Conservation (phyloP, 2,113 vertebrate genomes). For the Nicator chloris region DNA sequence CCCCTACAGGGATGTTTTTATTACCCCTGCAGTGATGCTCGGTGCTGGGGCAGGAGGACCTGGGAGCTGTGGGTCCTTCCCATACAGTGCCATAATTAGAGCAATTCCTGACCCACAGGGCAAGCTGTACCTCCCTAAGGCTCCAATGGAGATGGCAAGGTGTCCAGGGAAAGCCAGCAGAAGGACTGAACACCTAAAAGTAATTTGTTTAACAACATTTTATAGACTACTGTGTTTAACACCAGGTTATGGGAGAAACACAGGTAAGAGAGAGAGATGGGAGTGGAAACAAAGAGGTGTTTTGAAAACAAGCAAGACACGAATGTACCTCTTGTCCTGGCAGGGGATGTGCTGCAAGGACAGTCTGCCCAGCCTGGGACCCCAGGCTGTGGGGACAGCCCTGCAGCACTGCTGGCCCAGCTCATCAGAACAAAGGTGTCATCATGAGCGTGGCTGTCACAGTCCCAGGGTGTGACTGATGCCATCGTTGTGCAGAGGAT, state of each 20-base stretch:
- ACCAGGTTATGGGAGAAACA: neutral
- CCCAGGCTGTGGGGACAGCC: neutral
- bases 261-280: neutral
- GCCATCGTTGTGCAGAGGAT: rapidly evolving
- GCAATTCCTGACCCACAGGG: neutral
- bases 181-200: neutral
- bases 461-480: neutral
- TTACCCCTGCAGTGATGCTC: neutral
- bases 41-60: neutral
- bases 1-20: neutral
- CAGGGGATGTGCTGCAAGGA: neutral
- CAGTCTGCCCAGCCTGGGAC: neutral
- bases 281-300: neutral
- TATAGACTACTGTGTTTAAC: neutral
- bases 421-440: rapidly evolving
- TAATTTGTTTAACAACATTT: neutral
- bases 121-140: neutral
- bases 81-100: rapidly evolving
- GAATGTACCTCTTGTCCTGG: neutral
- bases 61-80: neutral
- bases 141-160: neutral
- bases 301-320: neutral
- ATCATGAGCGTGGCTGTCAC: rapidly evolving
- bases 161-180: neutral
- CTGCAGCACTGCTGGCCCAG: neutral